Conservation (phyloP, 2,113 vertebrate genomes). For the Tychaedon coryphoeus region DNA sequence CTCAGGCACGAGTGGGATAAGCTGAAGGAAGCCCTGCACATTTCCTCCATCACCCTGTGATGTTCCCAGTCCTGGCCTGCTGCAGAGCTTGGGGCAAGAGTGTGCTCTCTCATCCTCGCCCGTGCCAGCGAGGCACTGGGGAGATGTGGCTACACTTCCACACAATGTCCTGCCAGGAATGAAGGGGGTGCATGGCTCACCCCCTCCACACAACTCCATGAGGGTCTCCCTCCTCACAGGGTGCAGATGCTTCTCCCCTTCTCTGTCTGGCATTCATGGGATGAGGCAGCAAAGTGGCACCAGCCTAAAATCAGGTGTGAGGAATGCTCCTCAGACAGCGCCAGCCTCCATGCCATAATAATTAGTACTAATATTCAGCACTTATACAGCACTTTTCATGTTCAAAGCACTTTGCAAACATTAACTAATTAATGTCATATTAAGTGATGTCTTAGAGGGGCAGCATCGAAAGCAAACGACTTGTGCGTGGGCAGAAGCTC, state of each 20-base stretch:
- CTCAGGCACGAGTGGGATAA: neutral
- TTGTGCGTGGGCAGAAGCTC: neutral
- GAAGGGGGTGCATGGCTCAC: neutral
- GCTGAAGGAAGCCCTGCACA: neutral
- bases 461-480: neutral
- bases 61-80: neutral
- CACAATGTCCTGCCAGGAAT: fast-evolving
- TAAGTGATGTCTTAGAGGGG: conserved; percentile 38
- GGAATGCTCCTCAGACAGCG: neutral
- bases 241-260: neutral
- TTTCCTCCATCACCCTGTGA: neutral
- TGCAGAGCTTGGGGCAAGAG: neutral
- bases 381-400: conserved; percentile 29
- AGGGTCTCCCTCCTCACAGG: neutral
- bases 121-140: neutral
- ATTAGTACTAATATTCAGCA: conserved; percentile 34
- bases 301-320: fast-evolving
- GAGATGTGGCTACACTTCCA: neutral
- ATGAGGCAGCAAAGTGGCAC: neutral
- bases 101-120: fast-evolving
- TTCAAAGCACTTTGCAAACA: conserved; percentile 59
- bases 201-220: fast-evolving
- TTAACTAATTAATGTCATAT: conserved; percentile 52
- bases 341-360: neutral
- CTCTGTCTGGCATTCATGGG: neutral